phyloP scores from a whole-genome alignment of 2,888 invertebrate genomes.

The Spicauda simplicius region DNA sequence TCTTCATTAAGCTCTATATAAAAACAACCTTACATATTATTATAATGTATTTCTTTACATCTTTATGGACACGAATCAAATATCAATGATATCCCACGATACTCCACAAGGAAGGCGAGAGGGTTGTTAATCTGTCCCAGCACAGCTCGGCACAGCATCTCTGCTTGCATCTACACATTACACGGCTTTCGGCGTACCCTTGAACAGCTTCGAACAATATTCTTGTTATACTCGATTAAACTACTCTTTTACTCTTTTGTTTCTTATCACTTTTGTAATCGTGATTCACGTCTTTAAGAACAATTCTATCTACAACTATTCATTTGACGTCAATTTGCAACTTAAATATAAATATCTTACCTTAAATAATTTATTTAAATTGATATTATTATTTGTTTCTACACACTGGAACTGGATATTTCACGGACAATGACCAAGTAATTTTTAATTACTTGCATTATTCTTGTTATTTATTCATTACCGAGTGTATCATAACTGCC shows the following conservation, averaged over 20 bases:
- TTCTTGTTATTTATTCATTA: neutral
- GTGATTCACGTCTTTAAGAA: too few species aligned
- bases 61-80: constrained; percentile 12
- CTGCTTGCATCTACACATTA: constrained; percentile 58
- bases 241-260: too few species aligned
- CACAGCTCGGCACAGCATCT: constrained; percentile 56
- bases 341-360: too few species aligned
- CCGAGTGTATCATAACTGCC: constrained; percentile 14
- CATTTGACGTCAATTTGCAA: too few species aligned
- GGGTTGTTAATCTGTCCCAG: constrained; percentile 43
- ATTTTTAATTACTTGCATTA: neutral
- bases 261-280: too few species aligned
- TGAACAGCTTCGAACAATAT: constrained; percentile 12
- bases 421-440: too few species aligned
- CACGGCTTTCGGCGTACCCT: constrained; percentile 60
- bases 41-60: neutral
- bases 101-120: constrained; percentile 30
- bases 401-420: too few species aligned
- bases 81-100: neutral
- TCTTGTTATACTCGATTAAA: neutral
- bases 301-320: too few species aligned
- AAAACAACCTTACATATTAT: constrained; percentile 27
- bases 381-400: too few species aligned
- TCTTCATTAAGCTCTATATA: constrained; percentile 31
- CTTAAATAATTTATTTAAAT: too few species aligned